Evolutionary conservation across 2,113 vertebrate genomes (phyloP), one percentile per base, ranked within the genome.

Genomic region (Cephalopholis sonnerati): DNA sequence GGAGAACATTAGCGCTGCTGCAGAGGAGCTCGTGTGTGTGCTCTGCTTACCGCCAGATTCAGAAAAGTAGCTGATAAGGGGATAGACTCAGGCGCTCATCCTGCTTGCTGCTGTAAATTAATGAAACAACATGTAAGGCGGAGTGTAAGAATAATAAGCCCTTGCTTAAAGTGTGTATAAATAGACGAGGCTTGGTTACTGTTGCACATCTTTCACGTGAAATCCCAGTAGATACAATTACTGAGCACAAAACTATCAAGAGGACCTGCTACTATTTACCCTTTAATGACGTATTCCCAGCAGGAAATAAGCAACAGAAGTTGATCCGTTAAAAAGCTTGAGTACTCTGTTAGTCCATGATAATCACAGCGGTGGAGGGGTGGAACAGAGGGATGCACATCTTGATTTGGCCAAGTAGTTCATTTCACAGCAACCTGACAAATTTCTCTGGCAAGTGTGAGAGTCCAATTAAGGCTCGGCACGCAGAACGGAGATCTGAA

Each of bases 31-130:
- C 74, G 83, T 84, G 83, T 84, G 75, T 68, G 67, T 3, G 15
- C 84, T 88, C 62, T 67, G 85, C 84, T 91, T 78, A 68, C 74
- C 8, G 78, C 89, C 82, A 87, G 77, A 89, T 73, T 83, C 81
- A 63, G 71, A 83, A 86, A 89, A 92, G 80, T 84, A 88, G 90
- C 86, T 88, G 87, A 90, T 91, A 89, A 90, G 70, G 81, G 88
- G 85, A 88, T 86, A 81, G 77, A 85, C 85, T 92, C 68, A 82
- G 81, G 83, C 73, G 18, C 82, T 92, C 70, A 83, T 91, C 80
- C 89, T 50, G 74, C 86, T 83, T 84, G 85, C 90, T 86, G 89
- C 66, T 71, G 74, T 68, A 92, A 90, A 87, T 89, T 74, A 91
- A 88, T 88, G 55, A 76, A 90, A 87, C 75, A 80, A 85, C 76